phyloP scores from a whole-genome alignment of 2,113 vertebrate species.

The Cryptotis parvus region DNA sequence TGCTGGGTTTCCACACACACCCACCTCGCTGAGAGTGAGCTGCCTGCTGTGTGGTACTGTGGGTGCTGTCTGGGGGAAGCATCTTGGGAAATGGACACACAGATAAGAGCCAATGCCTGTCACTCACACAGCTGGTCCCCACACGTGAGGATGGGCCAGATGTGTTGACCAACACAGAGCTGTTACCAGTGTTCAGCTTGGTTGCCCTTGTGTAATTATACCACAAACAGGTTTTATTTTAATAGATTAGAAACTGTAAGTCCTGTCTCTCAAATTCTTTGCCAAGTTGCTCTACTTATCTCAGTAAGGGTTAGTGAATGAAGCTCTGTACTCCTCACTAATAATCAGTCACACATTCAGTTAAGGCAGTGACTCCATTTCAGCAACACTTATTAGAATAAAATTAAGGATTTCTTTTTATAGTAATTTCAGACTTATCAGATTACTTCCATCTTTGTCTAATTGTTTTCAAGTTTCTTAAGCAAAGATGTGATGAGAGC shows the following conservation, averaged over 20 bases:
- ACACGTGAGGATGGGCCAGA: conserved; percentile 40
- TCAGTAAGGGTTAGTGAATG: not conserved
- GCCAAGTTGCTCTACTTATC: conserved; percentile 21
- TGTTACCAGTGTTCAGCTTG: conserved; percentile 67
- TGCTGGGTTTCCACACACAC: conserved; percentile 63
- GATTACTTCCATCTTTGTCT: not conserved
- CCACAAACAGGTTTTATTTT: conserved; percentile 46
- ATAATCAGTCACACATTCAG: not conserved
- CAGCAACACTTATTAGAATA: conserved; percentile 24
- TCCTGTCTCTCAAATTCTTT: conserved; percentile 11
- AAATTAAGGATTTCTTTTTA: conserved; percentile 44
- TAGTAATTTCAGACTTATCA: not conserved
- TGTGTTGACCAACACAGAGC: conserved; percentile 6
- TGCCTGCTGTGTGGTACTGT: conserved; percentile 69
- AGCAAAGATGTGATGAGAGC: not conserved
- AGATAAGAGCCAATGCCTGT: not conserved
- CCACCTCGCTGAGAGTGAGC: conserved; percentile 58
- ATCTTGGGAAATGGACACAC: not conserved
- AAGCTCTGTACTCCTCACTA: conserved; percentile 9
- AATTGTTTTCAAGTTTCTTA: conserved; percentile 21
- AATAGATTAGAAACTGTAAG: conserved; percentile 69
- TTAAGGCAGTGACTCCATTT: not conserved
- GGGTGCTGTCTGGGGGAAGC: conserved; percentile 25
- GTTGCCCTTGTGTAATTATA: conserved; percentile 69
- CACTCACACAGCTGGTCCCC: not conserved